phyloP scores from a whole-genome alignment of 2,888 invertebrate species.

The Torymus texanus region DNA sequence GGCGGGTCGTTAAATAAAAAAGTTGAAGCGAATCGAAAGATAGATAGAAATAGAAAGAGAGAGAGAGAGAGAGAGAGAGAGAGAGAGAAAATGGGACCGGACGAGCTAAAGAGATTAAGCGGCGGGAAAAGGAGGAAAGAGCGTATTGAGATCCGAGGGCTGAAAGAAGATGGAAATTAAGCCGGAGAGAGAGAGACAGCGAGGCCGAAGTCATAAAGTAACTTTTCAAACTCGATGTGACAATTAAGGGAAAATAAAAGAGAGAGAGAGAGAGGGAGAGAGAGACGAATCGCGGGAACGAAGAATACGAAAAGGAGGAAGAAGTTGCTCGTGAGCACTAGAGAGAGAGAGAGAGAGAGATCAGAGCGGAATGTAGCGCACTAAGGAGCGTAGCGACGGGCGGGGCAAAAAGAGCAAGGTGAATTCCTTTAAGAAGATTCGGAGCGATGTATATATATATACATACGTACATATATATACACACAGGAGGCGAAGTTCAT shows the following conservation, averaged over 20 bases:
- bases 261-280: slow-evolving; percentile 4
- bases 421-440: slow-evolving; percentile 44
- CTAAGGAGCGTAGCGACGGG: neutral
- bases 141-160: neutral
- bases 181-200: slow-evolving; percentile 32
- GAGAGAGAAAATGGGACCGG: neutral
- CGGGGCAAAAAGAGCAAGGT: slow-evolving; percentile 41
- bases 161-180: slow-evolving; percentile 35
- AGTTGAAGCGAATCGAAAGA: neutral
- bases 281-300: neutral
- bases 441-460: neutral
- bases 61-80: neutral
- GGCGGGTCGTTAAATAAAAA: too few relatives aligned
- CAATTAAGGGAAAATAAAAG: slow-evolving; percentile 41
- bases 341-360: slow-evolving; percentile 21
- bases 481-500: slow-evolving; percentile 20
- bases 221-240: slow-evolving; percentile 49
- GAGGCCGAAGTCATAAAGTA: slow-evolving; percentile 37
- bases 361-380: slow-evolving; percentile 34
- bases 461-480: slow-evolving; percentile 2
- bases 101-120: slow-evolving; percentile 17
- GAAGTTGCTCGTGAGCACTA: neutral
- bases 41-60: neutral
- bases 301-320: neutral
- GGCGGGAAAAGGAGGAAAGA: neutral